A percentile compares a stretch with the other conserved stretches of the same genome.
Evolutionary conservation across 1,140 invertebrate species (phyloP).

Genomic region (Aphis craccivora): DNA sequence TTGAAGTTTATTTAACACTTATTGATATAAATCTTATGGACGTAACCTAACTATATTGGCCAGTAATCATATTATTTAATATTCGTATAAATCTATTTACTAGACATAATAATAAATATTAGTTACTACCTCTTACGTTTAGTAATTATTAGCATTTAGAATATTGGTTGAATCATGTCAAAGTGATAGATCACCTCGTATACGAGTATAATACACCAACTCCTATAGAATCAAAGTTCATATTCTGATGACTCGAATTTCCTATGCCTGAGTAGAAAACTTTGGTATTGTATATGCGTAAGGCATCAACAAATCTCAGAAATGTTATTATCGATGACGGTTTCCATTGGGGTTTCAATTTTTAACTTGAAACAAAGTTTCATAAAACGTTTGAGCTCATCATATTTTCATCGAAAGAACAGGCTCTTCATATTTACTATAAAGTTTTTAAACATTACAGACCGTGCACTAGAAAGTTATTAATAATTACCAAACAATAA

Average conservation of each 20-base stretch:
- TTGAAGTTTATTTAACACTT: neutral
- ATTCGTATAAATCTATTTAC: neutral
- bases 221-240: conserved; percentile 19
- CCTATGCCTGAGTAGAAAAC: neutral
- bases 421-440: neutral
- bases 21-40: neutral
- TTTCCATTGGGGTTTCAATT: conserved; percentile 8
- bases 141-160: neutral
- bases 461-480: neutral
- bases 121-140: neutral
- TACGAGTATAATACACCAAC: neutral
- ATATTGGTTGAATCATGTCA: neutral
- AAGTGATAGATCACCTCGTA: neutral
- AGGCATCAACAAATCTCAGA: conserved; percentile 2
- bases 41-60: neutral
- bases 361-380: neutral
- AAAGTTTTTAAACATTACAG: neutral
- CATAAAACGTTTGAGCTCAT: neutral
- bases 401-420: neutral
- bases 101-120: neutral
- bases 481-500: neutral
- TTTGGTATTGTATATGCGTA: neutral
- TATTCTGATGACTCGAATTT: conserved; percentile 8
- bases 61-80: neutral
- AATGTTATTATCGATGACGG: conserved; percentile 21